Conservation (phyloP, 2,797 vertebrate genomes). For the Gymnodraco acuticeps region DNA sequence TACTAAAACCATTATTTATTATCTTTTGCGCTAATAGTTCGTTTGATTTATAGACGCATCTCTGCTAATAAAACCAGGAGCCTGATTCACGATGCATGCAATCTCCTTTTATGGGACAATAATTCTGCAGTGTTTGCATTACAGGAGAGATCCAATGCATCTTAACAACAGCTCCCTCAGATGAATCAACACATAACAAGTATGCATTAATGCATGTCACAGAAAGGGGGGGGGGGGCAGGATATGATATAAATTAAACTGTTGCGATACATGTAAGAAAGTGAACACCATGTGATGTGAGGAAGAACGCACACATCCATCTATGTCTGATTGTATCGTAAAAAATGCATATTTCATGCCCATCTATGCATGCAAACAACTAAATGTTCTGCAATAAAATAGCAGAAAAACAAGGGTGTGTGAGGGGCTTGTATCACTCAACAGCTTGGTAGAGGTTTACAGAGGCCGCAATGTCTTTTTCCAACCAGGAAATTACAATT, state of each 20-base stretch:
- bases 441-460: not conserved
- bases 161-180: not conserved
- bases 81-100: not conserved
- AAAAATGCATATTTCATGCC: not conserved
- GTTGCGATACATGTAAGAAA: not conserved
- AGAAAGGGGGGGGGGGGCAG: not conserved
- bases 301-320: too few species aligned
- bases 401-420: not conserved
- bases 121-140: not conserved
- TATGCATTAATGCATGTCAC: not conserved
- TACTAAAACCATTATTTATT: not conserved
- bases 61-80: not conserved
- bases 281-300: not conserved
- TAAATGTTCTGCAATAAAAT: not conserved
- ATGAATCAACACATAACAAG: not conserved
- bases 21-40: too few species aligned
- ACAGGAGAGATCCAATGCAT: not conserved
- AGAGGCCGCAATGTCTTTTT: not conserved
- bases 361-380: not conserved
- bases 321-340: too few species aligned
- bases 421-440: not conserved
- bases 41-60: not conserved
- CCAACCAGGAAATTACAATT: not conserved
- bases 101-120: not conserved
- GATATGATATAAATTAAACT: not conserved